phyloP scores from a whole-genome alignment of 1,140 invertebrate genomes.

The Nasonia vitripennis region DNA sequence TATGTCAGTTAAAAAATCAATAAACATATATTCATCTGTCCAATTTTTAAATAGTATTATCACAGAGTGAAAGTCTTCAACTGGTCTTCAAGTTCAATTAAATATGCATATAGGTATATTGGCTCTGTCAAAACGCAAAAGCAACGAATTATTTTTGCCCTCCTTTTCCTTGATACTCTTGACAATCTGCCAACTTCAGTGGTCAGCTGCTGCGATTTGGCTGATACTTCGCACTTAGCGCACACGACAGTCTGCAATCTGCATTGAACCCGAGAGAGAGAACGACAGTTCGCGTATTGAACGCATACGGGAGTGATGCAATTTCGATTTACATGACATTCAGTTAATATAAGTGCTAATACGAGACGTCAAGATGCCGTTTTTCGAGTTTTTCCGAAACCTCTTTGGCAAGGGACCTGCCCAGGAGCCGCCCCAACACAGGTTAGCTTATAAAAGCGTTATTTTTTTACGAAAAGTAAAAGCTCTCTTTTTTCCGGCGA shows the following conservation, averaged over 20 bases:
- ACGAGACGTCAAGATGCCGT: conserved; percentile 55
- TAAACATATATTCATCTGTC: too few species aligned
- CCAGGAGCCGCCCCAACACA: conserved; percentile 46
- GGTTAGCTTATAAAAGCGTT: conserved; percentile 33
- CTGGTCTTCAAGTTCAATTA: neutral
- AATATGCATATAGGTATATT: neutral
- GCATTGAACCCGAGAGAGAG: neutral
- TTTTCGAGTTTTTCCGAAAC: conserved; percentile 63
- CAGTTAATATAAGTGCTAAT: neutral
- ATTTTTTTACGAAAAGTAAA: neutral
- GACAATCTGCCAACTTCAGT: conserved; percentile 24
- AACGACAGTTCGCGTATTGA: neutral
- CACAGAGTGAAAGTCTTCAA: neutral
- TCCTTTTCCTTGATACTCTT: neutral
- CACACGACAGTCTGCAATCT: neutral
- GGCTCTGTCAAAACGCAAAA: neutral
- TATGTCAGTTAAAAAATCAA: too few species aligned
- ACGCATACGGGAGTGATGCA: conserved; percentile 48
- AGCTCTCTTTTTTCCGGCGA: neutral
- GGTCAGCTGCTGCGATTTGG: neutral
- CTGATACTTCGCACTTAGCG: conserved; percentile 5
- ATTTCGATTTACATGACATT: conserved; percentile 38
- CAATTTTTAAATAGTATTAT: too few species aligned
- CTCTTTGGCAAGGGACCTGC: conserved; percentile 53
- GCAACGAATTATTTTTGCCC: neutral